Conservation (phyloP, 92 coral and sea anemone species). For the Epizoanthus rinbou region DNA sequence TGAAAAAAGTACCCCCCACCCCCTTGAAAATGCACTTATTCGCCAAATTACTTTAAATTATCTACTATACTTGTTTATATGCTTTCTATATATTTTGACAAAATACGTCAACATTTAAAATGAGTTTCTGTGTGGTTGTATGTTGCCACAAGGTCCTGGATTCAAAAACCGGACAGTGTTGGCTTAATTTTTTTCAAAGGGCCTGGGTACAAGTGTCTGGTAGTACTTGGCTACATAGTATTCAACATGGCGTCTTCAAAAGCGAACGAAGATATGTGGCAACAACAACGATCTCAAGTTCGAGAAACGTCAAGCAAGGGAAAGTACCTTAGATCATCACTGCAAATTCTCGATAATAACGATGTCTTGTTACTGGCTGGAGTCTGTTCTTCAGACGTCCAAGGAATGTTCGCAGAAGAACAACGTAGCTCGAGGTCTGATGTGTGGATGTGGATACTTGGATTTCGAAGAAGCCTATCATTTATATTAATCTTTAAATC, state of each 20-base stretch:
- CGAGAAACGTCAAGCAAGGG: conserved; percentile 53
- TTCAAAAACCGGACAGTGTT: conserved; percentile 17
- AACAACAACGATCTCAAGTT: conserved; percentile 58
- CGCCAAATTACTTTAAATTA: too few relatives aligned
- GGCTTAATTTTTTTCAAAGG: too few relatives aligned
- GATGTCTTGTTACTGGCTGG: conserved; percentile 47
- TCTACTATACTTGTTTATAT: conserved; percentile 22
- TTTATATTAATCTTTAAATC: conserved; percentile 58
- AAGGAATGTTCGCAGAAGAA: conserved; percentile 41
- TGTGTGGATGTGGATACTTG: conserved; percentile 47
- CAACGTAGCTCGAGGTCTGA: conserved; percentile 47
- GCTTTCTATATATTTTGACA: conserved; percentile 23
- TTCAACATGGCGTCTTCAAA: conserved; percentile 38
- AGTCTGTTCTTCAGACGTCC: conserved; percentile 50
- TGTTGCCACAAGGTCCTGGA: conserved; percentile 28
- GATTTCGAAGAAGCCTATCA: conserved; percentile 47
- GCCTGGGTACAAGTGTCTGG: conserved; percentile 32
- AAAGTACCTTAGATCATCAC: conserved; percentile 57
- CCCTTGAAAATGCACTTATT: too few relatives aligned
- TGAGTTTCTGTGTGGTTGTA: conserved; percentile 5
- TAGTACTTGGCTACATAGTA: conserved; percentile 41
- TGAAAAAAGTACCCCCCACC: too few relatives aligned
- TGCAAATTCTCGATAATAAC: conserved; percentile 46
- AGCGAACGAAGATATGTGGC: conserved; percentile 35
- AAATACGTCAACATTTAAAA: too few relatives aligned